Evolutionary conservation across 2,113 vertebrate genomes (phyloP).

Genomic region (Etheostoma spectabile): DNA sequence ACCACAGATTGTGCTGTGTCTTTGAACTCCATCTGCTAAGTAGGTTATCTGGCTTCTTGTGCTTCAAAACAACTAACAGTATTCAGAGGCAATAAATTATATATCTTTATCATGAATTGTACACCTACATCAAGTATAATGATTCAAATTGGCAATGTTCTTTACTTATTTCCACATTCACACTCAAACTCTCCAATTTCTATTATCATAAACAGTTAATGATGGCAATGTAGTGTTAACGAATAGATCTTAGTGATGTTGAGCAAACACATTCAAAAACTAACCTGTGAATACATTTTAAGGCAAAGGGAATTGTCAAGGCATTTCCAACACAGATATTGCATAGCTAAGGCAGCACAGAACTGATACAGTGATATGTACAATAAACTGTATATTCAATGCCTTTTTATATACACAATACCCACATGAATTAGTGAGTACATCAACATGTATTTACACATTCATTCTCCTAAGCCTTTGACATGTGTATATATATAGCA

Average conservation of each 20-base stretch:
- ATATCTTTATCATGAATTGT: conserved; percentile 24
- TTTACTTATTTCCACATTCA: conserved; percentile 50
- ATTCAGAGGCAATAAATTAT: conserved; percentile 38
- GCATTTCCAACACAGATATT: conserved; percentile 83
- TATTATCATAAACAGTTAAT: conserved; percentile 30
- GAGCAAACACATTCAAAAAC: conserved; percentile 68
- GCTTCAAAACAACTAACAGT: conserved; percentile 1
- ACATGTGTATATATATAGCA: conserved; percentile 32
- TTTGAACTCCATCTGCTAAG: conserved; percentile 30
- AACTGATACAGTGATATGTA: conserved; percentile 73
- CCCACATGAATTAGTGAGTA: conserved; percentile 48
- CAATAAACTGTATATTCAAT: conserved; percentile 67
- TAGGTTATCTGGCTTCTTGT: conserved; percentile 26
- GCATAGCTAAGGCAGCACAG: conserved; percentile 85
- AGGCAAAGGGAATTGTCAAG: conserved; percentile 85
- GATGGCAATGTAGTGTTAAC: conserved; percentile 55
- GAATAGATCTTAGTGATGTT: conserved; percentile 38
- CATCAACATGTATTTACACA: conserved; percentile 76
- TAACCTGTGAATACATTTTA: conserved; percentile 72
- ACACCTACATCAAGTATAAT: conserved; percentile 31
- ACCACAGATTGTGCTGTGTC: conserved; percentile 18
- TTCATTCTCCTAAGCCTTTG: conserved; percentile 58
- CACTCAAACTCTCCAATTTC: conserved; percentile 26
- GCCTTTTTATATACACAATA: conserved; percentile 69
- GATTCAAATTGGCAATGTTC: conserved; percentile 42